These are phyloP conservation scores for Chascanopsetta lugubris DNA, from an alignment of 2,113 vertebrate species.

Conservation along the genomic window DNA sequence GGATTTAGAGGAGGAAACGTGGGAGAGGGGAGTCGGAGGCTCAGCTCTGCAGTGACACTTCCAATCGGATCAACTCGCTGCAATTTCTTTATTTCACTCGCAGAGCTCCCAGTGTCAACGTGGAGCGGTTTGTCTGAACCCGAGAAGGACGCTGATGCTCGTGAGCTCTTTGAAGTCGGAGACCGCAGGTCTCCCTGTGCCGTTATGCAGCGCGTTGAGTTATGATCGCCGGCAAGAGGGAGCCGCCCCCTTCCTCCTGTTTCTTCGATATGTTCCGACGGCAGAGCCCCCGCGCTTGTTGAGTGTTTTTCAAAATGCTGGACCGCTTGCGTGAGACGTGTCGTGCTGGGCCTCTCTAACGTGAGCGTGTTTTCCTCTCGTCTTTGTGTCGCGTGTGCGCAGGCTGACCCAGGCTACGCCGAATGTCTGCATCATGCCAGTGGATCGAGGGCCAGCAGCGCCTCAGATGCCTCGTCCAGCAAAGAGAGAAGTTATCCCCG, in stretches of 20 bases:
- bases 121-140: constrained; percentile 18
- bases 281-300: constrained; percentile 24
- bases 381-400: constrained; percentile 74
- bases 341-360: constrained; percentile 80
- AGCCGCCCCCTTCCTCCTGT: constrained; percentile 28
- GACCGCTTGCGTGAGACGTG: constrained; percentile 85
- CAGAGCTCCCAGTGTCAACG: constrained; percentile 51
- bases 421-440: constrained; percentile 83
- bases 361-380: constrained; percentile 52
- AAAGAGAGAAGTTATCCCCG: constrained; percentile 77
- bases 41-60: constrained; percentile 42
- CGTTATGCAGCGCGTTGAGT: constrained; percentile 45
- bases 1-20: constrained; percentile 14
- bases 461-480: constrained; percentile 80
- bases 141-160: constrained; percentile 38
- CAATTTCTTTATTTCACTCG: constrained; percentile 60
- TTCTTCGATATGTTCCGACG: constrained; percentile 39
- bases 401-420: constrained; percentile 87
- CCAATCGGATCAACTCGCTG: constrained; percentile 50
- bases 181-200: constrained; percentile 31
- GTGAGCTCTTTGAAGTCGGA: constrained; percentile 55
- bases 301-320: constrained; percentile 83
- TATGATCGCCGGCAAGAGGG: constrained; percentile 44
- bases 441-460: constrained; percentile 79
- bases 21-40: constrained; percentile 5